Conservation (phyloP, 37 sponge, comb jelly and placozoan genomes). For the Theonella swinhoei region DNA sequence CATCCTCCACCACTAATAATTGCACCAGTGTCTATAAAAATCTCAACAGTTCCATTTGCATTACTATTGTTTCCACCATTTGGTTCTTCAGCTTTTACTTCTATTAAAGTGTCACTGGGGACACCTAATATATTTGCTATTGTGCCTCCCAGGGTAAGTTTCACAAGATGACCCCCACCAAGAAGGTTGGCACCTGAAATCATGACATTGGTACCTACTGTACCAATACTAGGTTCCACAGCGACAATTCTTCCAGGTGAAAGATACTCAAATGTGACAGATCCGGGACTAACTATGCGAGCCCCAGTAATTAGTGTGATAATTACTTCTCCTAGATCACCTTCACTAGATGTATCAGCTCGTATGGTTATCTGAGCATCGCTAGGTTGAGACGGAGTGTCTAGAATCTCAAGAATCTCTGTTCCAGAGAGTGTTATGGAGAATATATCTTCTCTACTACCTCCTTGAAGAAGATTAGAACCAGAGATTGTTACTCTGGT, state of each 20-base stretch:
- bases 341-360: background rate
- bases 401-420: background rate
- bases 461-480: conserved; percentile 52
- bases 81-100: conserved; percentile 7
- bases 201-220: conserved; percentile 10
- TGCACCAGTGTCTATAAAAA: conserved; percentile 64
- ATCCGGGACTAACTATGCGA: background rate
- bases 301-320: conserved; percentile 54
- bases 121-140: conserved; percentile 7
- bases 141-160: conserved; percentile 42
- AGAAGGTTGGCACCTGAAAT: conserved; percentile 38
- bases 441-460: background rate
- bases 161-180: conserved; percentile 38
- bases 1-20: background rate
- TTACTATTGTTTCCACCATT: too few species aligned
- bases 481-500: conserved; percentile 74
- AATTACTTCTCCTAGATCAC: background rate
- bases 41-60: conserved; percentile 18
- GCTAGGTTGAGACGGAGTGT: background rate
- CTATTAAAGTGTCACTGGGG: conserved; percentile 13
- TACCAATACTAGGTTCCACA: conserved; percentile 18
- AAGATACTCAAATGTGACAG: conserved; percentile 33
- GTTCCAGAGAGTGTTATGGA: conserved; percentile 45
- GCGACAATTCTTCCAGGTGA: conserved; percentile 4
- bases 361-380: conserved; percentile 27